These are phyloP conservation scores for Prionailurus viverrinus DNA, from an alignment of 2,113 vertebrate genomes.

Conservation along the genomic window DNA sequence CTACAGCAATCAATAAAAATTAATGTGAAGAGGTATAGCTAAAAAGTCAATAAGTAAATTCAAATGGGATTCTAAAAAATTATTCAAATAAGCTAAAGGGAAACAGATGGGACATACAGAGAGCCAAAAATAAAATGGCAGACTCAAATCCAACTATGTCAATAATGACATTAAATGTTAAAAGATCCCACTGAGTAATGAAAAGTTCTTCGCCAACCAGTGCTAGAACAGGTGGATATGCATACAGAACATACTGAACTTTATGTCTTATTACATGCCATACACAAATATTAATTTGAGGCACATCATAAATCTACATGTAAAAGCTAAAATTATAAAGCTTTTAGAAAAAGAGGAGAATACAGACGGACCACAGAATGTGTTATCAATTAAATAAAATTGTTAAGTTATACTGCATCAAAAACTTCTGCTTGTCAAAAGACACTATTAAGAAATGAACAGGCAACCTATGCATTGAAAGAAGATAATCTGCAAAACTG, in stretches of 20 bases:
- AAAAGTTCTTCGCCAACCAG: background rate
- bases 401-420: background rate
- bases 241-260: background rate
- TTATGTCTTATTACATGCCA: background rate
- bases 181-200: background rate
- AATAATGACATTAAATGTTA: conserved; percentile 9
- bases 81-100: conserved; percentile 42
- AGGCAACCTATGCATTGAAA: background rate
- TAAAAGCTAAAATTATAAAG: background rate
- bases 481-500: background rate
- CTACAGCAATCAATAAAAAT: background rate
- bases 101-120: background rate
- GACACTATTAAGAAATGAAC: background rate
- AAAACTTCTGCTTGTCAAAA: background rate
- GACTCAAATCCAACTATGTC: background rate
- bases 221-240: background rate
- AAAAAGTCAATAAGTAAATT: background rate
- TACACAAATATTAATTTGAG: background rate
- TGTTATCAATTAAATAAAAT: background rate
- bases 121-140: background rate
- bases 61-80: conserved; percentile 22
- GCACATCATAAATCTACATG: background rate
- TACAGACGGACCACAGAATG: background rate
- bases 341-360: background rate
- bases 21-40: background rate